These are phyloP conservation scores for Thamnaconus septentrionalis DNA, from an alignment of 2,113 vertebrate species.

Conservation along the genomic window DNA sequence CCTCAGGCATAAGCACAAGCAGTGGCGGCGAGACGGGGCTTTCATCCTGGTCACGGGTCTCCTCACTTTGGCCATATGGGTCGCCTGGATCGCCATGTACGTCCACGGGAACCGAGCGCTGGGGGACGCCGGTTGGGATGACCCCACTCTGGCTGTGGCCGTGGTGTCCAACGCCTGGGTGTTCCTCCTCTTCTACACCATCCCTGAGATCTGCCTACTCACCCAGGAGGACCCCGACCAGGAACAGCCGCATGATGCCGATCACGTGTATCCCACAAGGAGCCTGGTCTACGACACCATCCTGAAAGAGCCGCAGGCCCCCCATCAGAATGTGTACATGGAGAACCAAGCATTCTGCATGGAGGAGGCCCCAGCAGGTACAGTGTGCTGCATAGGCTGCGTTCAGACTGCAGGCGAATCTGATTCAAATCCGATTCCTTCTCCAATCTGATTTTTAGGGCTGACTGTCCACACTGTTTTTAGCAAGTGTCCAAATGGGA, in stretches of 20 bases:
- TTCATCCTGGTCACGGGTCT: conserved; percentile 82
- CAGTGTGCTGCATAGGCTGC: conserved; percentile 1
- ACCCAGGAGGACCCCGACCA: conserved; percentile 72
- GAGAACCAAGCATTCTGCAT: conserved; percentile 92
- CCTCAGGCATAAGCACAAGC: conserved; percentile 69
- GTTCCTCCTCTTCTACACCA: conserved; percentile 85
- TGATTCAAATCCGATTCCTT: too few species aligned
- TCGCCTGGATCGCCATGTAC: conserved; percentile 88
- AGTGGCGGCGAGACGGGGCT: conserved; percentile 78
- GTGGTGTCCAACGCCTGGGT: conserved; percentile 83
- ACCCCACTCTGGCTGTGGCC: conserved; percentile 88
- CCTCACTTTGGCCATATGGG: conserved; percentile 84
- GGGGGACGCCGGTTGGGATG: conserved; percentile 79
- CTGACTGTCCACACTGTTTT: too few species aligned
- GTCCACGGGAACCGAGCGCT: conserved; percentile 76
- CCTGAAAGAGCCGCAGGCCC: conserved; percentile 78
- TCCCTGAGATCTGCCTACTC: conserved; percentile 86
- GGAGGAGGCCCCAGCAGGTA: conserved; percentile 85
- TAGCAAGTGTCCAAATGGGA: too few species aligned
- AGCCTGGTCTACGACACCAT: conserved; percentile 87
- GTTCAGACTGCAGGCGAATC: neutral
- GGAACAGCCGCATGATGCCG: conserved; percentile 77
- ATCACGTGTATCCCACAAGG: conserved; percentile 80
- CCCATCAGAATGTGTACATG: conserved; percentile 82
- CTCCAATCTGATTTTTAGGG: too few species aligned